Conservation (phyloP, 2,113 vertebrate species). For the Campylomormyrus numenius region DNA sequence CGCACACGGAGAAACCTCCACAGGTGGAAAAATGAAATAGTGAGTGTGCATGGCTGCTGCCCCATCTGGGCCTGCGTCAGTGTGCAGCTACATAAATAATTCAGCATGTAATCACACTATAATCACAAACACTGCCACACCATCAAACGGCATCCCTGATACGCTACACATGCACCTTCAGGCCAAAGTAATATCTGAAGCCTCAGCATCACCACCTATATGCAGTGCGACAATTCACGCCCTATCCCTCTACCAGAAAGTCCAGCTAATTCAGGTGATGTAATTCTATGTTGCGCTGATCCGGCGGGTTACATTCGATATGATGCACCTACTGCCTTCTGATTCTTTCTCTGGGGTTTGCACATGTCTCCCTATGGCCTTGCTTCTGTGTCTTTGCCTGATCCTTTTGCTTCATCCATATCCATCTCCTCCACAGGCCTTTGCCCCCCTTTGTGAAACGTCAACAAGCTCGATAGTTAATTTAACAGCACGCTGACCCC, state of each 20-base stretch:
- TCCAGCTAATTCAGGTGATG: background rate
- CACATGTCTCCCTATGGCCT: background rate
- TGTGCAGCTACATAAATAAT: background rate
- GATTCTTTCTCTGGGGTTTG: background rate
- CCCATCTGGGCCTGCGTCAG: background rate
- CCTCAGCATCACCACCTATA: background rate
- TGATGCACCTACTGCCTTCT: background rate
- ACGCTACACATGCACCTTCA: background rate
- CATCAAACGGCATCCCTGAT: background rate
- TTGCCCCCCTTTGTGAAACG: background rate
- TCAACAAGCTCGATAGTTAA: conserved; percentile 16
- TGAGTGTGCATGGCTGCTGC: background rate
- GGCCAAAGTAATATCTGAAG: background rate
- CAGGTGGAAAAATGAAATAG: background rate
- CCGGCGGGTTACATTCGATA: background rate
- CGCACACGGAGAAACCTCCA: background rate
- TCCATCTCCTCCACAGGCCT: background rate
- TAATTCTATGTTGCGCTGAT: background rate
- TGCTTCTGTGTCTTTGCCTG: background rate
- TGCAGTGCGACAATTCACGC: background rate
- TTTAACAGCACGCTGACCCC: conserved; percentile 1
- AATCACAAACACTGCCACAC: background rate
- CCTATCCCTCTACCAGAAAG: background rate
- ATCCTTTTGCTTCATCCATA: background rate
- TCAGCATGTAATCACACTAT: background rate